Evolutionary conservation across 2,113 vertebrate species (phyloP), one percentile per base, ranked within the genome.

Genomic region (Apteryx mantelli): DNA sequence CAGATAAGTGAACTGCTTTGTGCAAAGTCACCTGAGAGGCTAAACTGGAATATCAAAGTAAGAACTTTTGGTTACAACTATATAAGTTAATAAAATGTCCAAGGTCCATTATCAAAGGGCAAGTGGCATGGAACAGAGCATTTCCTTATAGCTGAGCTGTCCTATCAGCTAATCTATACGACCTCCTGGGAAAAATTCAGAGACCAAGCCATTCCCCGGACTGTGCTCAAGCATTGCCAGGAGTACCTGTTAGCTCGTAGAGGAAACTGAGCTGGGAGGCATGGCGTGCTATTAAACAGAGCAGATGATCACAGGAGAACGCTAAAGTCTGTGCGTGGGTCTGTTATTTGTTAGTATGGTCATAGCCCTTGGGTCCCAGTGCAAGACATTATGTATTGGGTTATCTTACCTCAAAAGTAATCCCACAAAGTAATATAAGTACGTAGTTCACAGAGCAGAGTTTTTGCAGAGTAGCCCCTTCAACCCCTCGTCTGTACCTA

Each of bases 321-420:
- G 8, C 11, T 74, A 38, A 80, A 74, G 28, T 56, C 13, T 56
- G 24, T 70, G 38, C 44, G 42, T 80, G 32, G 8, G 2, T 44
- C 40, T 53, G 22, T 81, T 83, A 42, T 76, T 82, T 95, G 53
- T 77, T 76, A 13, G 10, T 70, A 26, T 4, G 56, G 63, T 28
- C n/a, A 21, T 6, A 88, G 32, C 5, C 10, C 4, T 74, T 80
- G 53, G 0, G 0, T 30, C 48, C 34, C 1, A 2, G 30, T 24
- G 13, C 0, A 18, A 86, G 88, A 4, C 8, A 32, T 52, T 60
- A 36, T 5, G 12, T 21, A 2, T 70, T 65, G 21, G 3, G 15
- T 46, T 93, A 42, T 22, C 11, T 78, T 58, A 52, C 16, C 16
- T 82, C 32, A 52, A 77, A 83, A 84, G 34, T 48, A 91, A 88